Evolutionary conservation across 2,888 invertebrate genomes (phyloP).

Genomic region (Latrodectus elegans): DNA sequence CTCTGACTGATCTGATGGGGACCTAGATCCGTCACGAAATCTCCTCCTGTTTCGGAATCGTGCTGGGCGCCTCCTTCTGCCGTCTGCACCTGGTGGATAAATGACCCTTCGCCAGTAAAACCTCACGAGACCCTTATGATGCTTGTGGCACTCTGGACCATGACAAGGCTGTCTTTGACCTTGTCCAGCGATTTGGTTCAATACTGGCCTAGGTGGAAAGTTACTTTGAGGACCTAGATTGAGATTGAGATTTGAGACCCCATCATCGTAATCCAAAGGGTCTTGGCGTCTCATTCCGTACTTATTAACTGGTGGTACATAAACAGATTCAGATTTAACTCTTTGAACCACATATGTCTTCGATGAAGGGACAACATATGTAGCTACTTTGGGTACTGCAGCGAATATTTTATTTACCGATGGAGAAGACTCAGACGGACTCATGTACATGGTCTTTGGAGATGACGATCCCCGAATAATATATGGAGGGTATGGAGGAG

Average conservation of each 20-base stretch:
- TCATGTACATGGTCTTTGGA: conserved; percentile 24
- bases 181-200: conserved; percentile 55
- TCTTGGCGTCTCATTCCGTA: conserved; percentile 36
- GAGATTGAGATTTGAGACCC: background rate
- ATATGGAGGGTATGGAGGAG: conserved; percentile 8
- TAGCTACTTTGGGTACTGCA: conserved; percentile 49
- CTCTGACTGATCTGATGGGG: conserved; percentile 48
- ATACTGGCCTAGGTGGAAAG: conserved; percentile 54
- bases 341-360: conserved; percentile 49
- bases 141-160: conserved; percentile 66
- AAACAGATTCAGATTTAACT: conserved; percentile 47
- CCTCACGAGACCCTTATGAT: conserved; percentile 65
- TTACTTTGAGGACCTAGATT: conserved; percentile 46
- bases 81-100: conserved; percentile 26
- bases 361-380: conserved; percentile 45
- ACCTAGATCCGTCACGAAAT: conserved; percentile 13
- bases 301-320: conserved; percentile 24
- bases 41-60: conserved; percentile 27
- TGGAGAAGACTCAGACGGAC: conserved; percentile 23
- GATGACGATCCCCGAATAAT: conserved; percentile 18
- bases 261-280: conserved; percentile 56
- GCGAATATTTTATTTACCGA: conserved; percentile 29
- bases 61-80: conserved; percentile 6
- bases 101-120: conserved; percentile 67
- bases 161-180: conserved; percentile 65